Conservation (phyloP, 2,888 invertebrate genomes). For the Lysandra coridon region DNA sequence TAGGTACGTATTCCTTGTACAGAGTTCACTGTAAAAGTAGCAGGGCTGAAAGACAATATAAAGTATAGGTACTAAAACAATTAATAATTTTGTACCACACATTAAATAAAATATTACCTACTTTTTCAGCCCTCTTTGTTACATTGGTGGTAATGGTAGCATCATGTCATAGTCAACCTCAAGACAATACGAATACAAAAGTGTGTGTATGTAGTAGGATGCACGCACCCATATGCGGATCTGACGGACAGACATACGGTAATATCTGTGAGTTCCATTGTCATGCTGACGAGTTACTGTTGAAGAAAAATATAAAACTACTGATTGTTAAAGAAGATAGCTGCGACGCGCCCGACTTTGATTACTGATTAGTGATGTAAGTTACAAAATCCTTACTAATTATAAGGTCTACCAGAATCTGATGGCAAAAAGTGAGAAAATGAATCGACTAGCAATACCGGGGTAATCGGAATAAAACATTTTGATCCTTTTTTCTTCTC, state of each 20-base stretch:
- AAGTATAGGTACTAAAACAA: too few species aligned
- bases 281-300: conserved; percentile 42
- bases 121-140: conserved; percentile 51
- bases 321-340: conserved; percentile 40
- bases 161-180: conserved; percentile 38
- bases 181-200: background rate
- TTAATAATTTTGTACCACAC: too few species aligned
- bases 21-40: too few species aligned
- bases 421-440: too few species aligned
- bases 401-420: too few species aligned
- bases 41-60: too few species aligned
- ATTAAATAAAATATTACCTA: too few species aligned
- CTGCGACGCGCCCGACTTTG: conserved; percentile 43
- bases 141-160: conserved; percentile 44
- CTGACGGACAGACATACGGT: conserved; percentile 59
- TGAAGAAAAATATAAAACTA: conserved; percentile 38
- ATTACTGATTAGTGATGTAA: background rate
- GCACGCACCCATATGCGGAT: conserved; percentile 67
- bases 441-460: too few species aligned
- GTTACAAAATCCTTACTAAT: background rate
- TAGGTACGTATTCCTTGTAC: too few species aligned
- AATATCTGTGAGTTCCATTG: conserved; percentile 68
- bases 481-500: too few species aligned
- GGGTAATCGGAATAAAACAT: too few species aligned
- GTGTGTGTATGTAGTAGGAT: conserved; percentile 63